Percentiles rank a stretch among this genome's conserved stretches.
phyloP scores from a whole-genome alignment of 2,797 vertebrate genomes.

The Ciconia nigra region DNA sequence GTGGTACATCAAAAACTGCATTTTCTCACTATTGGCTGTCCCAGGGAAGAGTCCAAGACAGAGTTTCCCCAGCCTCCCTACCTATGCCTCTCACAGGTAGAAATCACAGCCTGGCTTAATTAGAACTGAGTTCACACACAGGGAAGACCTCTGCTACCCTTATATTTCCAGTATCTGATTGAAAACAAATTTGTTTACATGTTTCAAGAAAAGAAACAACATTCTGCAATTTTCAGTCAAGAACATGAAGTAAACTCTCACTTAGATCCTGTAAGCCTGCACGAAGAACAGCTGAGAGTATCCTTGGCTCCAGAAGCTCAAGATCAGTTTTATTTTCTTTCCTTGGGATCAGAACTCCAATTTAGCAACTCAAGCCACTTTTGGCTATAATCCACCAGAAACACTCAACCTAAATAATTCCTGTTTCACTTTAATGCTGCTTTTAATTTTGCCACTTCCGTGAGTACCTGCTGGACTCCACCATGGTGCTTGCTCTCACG shows the following conservation, averaged over 20 bases:
- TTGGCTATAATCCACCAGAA: background rate
- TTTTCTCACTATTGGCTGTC: background rate
- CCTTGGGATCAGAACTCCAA: background rate
- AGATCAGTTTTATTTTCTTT: background rate
- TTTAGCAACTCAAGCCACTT: background rate
- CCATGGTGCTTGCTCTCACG: fast-evolving
- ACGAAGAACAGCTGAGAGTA: background rate
- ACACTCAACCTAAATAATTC: background rate
- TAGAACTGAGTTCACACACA: background rate
- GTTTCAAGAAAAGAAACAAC: background rate
- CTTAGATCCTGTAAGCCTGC: background rate
- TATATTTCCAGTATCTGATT: background rate
- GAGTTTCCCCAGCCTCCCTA: background rate
- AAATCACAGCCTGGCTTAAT: background rate
- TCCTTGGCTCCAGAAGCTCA: background rate
- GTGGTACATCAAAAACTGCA: background rate
- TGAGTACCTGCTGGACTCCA: background rate
- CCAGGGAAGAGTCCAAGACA: background rate
- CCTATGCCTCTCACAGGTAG: background rate
- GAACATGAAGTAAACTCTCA: background rate
- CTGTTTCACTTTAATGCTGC: background rate
- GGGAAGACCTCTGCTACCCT: background rate
- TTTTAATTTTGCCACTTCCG: background rate
- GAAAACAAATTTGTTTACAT: background rate
- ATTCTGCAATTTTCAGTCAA: background rate